Conservation (phyloP, 2,797 vertebrate genomes). For the Hydrophis major region DNA sequence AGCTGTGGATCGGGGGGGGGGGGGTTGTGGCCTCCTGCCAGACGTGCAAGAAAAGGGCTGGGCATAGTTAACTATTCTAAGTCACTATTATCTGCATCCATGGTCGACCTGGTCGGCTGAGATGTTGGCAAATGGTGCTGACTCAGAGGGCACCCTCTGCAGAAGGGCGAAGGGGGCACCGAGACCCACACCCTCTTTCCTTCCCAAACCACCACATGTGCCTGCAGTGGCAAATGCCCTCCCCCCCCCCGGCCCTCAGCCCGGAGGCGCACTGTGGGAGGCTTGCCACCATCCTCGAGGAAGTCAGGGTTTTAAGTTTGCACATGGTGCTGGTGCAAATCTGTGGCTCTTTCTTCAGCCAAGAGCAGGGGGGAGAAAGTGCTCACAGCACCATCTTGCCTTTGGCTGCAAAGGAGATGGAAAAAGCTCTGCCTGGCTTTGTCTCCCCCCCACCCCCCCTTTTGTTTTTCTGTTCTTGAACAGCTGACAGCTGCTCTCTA, state of each 20-base stretch:
- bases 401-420: conserved; percentile 27
- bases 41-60: not conserved
- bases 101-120: not conserved
- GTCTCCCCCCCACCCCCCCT: not conserved
- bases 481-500: conserved; percentile 58
- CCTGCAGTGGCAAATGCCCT: not conserved
- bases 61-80: not conserved
- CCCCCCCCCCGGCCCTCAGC: rapidly evolving
- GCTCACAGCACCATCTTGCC: not conserved
- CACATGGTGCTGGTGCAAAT: not conserved
- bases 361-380: not conserved
- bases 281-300: not conserved
- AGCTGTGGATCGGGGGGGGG: not conserved
- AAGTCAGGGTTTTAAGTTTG: not conserved
- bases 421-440: conserved; percentile 55
- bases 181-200: no score
- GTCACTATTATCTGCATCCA: not conserved
- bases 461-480: conserved; percentile 40
- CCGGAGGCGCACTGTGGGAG: not conserved
- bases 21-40: not conserved
- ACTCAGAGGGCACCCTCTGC: not conserved
- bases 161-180: not conserved
- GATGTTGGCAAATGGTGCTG: not conserved
- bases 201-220: not conserved
- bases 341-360: no score